Evolutionary conservation across 2,113 vertebrate species (phyloP).

Genomic region (Pongo pygmaeus): DNA sequence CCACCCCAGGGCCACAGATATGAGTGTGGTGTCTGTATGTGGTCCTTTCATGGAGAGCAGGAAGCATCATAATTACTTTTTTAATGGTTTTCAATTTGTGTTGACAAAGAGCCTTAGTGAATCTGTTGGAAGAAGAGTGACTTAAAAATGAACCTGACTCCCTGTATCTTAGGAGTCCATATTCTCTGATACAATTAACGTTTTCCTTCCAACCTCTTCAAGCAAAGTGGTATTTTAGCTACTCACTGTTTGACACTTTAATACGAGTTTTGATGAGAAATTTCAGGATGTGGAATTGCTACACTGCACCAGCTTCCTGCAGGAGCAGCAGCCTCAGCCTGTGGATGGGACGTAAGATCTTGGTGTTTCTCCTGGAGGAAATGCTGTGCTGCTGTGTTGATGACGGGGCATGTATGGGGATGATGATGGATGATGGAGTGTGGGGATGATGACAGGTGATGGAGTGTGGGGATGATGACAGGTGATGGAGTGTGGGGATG

Average conservation of each 20-base stretch:
- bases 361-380: not conserved
- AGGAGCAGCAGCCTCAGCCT: not conserved
- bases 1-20: too few relatives aligned
- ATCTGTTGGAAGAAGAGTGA: not conserved
- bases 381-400: too few relatives aligned
- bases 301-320: too few relatives aligned
- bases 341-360: not conserved
- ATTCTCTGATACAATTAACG: not conserved
- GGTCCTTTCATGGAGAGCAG: too few relatives aligned
- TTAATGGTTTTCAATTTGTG: not conserved
- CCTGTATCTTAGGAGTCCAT: too few relatives aligned
- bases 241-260: not conserved
- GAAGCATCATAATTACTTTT: not conserved
- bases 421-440: too few relatives aligned
- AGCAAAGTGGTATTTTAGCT: not conserved
- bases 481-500: too few relatives aligned
- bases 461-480: too few relatives aligned
- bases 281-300: not conserved
- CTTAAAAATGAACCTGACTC: too few relatives aligned
- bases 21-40: too few relatives aligned
- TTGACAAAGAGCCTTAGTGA: not conserved
- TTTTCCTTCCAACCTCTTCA: not conserved
- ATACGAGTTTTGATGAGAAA: not conserved
- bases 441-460: too few relatives aligned
- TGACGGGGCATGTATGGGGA: too few relatives aligned